phyloP scores from a whole-genome alignment of 1,140 invertebrate genomes.

The Diorhabda elongata region DNA sequence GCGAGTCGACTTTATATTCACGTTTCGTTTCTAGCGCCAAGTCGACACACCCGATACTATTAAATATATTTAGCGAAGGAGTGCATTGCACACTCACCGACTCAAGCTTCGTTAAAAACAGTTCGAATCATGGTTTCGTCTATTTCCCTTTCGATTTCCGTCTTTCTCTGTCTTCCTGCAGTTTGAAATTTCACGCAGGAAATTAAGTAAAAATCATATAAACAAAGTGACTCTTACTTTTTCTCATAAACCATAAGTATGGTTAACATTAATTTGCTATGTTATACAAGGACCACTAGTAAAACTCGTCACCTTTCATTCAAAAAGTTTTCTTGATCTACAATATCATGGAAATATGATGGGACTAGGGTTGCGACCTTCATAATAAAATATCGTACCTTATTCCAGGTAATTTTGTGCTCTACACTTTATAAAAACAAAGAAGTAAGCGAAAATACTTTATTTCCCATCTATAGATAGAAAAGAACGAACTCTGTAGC shows the following conservation, averaged over 20 bases:
- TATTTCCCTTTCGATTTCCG: not conserved
- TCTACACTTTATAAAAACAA: too few relatives aligned
- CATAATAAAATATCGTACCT: too few relatives aligned
- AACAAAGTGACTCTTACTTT: not conserved
- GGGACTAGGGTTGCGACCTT: too few relatives aligned
- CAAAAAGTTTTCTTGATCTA: too few relatives aligned
- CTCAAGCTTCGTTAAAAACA: not conserved
- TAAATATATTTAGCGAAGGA: not conserved
- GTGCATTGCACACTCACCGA: not conserved
- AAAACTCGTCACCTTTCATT: too few relatives aligned
- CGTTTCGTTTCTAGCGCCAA: not conserved
- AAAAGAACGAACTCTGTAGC: too few relatives aligned
- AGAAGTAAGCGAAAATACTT: too few relatives aligned
- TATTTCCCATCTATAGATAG: too few relatives aligned
- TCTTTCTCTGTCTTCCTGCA: not conserved
- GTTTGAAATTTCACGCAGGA: not conserved
- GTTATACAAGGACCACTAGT: too few relatives aligned
- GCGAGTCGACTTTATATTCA: not conserved
- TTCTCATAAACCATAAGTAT: not conserved
- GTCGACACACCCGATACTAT: not conserved
- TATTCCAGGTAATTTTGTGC: too few relatives aligned
- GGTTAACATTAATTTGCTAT: too few relatives aligned
- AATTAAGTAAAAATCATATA: not conserved
- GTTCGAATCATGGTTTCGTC: not conserved
- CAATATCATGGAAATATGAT: too few relatives aligned